phyloP scores from a whole-genome alignment of 2,888 invertebrate species.

The Trissolcus brochymenae region DNA sequence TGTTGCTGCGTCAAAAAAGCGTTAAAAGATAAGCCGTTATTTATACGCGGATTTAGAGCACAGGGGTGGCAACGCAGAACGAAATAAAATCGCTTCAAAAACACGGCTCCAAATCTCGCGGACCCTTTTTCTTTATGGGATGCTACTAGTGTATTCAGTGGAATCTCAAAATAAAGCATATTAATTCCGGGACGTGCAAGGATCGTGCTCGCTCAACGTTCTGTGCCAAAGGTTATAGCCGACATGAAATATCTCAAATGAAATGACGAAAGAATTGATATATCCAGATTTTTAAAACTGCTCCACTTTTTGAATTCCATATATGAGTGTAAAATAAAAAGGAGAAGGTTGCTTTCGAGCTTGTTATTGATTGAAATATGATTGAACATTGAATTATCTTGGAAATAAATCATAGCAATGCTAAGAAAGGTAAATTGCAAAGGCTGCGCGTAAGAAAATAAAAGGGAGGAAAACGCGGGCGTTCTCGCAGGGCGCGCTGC shows the following conservation, averaged over 20 bases:
- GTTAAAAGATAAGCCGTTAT: slow-evolving; percentile 75
- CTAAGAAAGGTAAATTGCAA: slow-evolving; percentile 24
- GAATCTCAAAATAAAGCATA: slow-evolving; percentile 37
- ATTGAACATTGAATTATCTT: slow-evolving; percentile 5
- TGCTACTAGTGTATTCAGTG: slow-evolving; percentile 28
- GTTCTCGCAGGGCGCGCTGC: slow-evolving; percentile 56
- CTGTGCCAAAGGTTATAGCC: too few relatives aligned
- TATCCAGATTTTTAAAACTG: too few relatives aligned
- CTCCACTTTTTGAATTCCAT: too few relatives aligned
- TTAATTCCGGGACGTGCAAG: slow-evolving; percentile 14
- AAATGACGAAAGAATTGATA: too few relatives aligned
- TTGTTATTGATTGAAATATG: neutral
- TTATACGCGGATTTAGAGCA: slow-evolving; percentile 72
- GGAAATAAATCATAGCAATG: neutral
- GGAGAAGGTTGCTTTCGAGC: too few relatives aligned
- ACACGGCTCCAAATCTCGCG: slow-evolving; percentile 40
- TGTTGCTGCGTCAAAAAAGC: slow-evolving; percentile 60
- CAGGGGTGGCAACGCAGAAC: slow-evolving; percentile 54
- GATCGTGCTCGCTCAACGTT: too few relatives aligned
- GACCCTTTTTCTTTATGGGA: slow-evolving; percentile 44
- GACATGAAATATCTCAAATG: too few relatives aligned
- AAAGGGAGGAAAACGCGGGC: slow-evolving; percentile 50
- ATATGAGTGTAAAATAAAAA: too few relatives aligned
- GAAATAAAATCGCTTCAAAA: slow-evolving; percentile 65
- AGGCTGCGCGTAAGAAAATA: slow-evolving; percentile 45